phyloP scores from a whole-genome alignment of 2,797 vertebrate species.

The Varecia variegata region DNA sequence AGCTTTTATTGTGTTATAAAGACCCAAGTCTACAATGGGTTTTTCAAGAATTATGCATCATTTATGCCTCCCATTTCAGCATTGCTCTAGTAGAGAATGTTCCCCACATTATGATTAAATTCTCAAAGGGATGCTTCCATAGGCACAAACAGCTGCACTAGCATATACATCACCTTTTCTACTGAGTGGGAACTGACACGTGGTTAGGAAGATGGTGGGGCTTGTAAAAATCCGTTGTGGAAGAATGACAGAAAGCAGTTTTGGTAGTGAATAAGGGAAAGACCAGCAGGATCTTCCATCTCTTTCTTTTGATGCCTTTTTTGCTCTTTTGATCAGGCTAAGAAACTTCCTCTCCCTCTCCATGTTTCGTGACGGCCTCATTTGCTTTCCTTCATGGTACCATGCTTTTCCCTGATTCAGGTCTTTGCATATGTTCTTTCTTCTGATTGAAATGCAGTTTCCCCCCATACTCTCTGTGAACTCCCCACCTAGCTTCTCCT shows the following conservation, averaged over 20 bases:
- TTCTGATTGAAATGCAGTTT: background rate
- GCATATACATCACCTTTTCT: background rate
- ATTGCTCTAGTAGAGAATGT: background rate
- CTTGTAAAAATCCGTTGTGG: background rate
- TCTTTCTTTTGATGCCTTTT: background rate
- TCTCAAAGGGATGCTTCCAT: background rate
- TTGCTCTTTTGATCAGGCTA: background rate
- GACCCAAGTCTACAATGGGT: slow-evolving; percentile 15
- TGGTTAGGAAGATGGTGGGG: background rate
- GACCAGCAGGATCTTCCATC: background rate
- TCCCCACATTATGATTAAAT: background rate
- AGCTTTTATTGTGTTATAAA: slow-evolving; percentile 52
- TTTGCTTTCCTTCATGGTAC: background rate
- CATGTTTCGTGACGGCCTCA: background rate
- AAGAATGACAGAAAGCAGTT: background rate
- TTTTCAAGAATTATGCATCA: slow-evolving; percentile 47
- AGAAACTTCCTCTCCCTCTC: background rate
- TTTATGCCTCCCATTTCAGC: slow-evolving; percentile 4
- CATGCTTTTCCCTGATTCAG: background rate
- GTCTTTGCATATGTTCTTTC: background rate
- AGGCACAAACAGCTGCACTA: background rate
- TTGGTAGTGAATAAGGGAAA: background rate
- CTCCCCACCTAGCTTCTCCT: background rate
- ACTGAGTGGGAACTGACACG: background rate
- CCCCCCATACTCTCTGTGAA: background rate